Percentiles rank a stretch among this genome's conserved stretches.
phyloP scores from a whole-genome alignment of 2,113 vertebrate genomes.

The Rattus rattus region DNA sequence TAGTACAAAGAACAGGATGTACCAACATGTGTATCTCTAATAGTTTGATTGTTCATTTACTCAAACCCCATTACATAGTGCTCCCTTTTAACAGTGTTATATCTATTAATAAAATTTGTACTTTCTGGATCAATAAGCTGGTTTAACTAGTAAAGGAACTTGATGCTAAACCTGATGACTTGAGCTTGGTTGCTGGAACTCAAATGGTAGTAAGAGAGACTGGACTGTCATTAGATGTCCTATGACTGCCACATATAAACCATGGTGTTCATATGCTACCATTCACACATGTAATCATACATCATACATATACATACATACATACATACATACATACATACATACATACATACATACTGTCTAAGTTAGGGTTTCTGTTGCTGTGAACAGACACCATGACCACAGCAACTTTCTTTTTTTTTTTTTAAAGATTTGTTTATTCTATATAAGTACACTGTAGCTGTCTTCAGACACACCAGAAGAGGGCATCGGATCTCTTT shows the following conservation, averaged over 20 bases:
- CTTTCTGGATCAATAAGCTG: neutral
- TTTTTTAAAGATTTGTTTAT: no score
- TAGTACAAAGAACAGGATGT: neutral
- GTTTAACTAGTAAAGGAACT: neutral
- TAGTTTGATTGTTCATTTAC: neutral
- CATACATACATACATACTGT: neutral
- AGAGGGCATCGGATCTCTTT: no score
- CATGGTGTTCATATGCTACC: neutral
- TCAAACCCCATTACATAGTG: slow-evolving; percentile 14
- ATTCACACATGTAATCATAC: neutral
- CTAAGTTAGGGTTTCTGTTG: neutral
- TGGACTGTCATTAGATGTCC: neutral
- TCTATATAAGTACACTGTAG: no score
- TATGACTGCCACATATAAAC: neutral
- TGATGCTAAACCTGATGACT: neutral
- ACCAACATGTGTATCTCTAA: neutral
- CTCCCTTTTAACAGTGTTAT: slow-evolving; percentile 5
- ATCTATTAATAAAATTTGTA: slow-evolving; percentile 35
- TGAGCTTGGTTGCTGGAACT: neutral
- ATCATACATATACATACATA: neutral
- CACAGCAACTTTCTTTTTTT: neutral
- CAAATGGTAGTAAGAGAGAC: neutral
- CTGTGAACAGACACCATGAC: neutral
- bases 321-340: neutral
- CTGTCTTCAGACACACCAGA: no score